Evolutionary conservation across 2,113 vertebrate genomes (phyloP).

Genomic region (Vulpes vulpes): DNA sequence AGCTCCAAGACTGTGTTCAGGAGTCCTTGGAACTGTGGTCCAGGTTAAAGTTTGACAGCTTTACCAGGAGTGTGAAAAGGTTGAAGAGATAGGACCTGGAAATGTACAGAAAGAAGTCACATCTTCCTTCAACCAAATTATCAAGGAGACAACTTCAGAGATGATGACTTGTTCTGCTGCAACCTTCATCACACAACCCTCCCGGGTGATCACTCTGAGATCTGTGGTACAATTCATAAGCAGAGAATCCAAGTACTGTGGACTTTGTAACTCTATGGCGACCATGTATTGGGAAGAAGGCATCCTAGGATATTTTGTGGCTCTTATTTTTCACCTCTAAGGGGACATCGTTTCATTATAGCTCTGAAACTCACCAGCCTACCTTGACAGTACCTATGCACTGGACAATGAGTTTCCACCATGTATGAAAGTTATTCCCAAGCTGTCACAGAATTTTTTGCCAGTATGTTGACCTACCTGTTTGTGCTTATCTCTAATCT

Average conservation of each 20-base stretch:
- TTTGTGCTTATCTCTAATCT: conserved; percentile 97
- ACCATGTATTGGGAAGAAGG: conserved; percentile 97
- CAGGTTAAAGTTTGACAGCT: conserved; percentile 93
- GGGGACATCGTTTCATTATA: conserved; percentile 96
- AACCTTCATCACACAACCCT: conserved; percentile 96
- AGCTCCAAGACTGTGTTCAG: conserved; percentile 93
- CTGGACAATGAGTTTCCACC: conserved; percentile 96
- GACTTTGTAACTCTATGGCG: conserved; percentile 93
- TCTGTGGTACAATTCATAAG: conserved; percentile 99
- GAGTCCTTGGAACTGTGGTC: conserved; percentile 95
- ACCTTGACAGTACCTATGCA: conserved; percentile 95
- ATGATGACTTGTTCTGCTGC: conserved; percentile 97
- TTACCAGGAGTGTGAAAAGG: neutral
- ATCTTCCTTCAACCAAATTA: conserved; percentile 91
- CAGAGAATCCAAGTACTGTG: conserved; percentile 96
- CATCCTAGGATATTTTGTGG: conserved; percentile 96
- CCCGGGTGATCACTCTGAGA: conserved; percentile 96
- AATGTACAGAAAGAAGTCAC: conserved; percentile 86
- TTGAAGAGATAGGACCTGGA: conserved; percentile 86
- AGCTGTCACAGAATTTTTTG: conserved; percentile 96
- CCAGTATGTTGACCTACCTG: conserved; percentile 98
- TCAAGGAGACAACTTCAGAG: conserved; percentile 92
- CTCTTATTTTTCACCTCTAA: conserved; percentile 95
- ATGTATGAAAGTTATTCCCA: conserved; percentile 97
- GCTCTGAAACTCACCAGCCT: conserved; percentile 98